These are phyloP conservation scores for Sarcophaga carnaria DNA, from an alignment of 2,888 invertebrate species.

Conservation along the genomic window DNA sequence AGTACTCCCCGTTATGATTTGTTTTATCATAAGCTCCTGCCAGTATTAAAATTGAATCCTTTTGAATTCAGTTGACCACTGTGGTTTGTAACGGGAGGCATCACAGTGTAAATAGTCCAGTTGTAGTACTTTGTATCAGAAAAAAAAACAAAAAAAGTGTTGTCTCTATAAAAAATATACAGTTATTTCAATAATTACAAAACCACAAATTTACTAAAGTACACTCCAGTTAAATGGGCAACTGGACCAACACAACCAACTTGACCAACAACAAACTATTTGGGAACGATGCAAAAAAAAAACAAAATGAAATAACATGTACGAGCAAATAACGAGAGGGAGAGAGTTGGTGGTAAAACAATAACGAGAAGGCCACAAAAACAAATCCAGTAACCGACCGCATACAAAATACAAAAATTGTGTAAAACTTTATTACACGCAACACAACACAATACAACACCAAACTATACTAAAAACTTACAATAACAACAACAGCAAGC, in stretches of 20 bases:
- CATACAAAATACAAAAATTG: slow-evolving; percentile 64
- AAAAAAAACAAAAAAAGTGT: neutral
- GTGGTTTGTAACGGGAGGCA: neutral
- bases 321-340: neutral
- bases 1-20: neutral
- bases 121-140: slow-evolving; percentile 1
- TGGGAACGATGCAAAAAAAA: slow-evolving; percentile 15
- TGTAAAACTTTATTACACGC: slow-evolving; percentile 61
- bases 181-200: slow-evolving; percentile 81
- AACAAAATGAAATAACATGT: slow-evolving; percentile 17
- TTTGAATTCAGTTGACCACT: neutral
- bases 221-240: slow-evolving; percentile 65
- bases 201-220: slow-evolving; percentile 80
- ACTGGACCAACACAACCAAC: slow-evolving; percentile 55
- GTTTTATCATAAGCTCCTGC: neutral
- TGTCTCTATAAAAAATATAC: slow-evolving; percentile 42
- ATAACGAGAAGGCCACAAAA: slow-evolving; percentile 68
- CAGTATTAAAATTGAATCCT: slow-evolving; percentile 31
- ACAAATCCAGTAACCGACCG: slow-evolving; percentile 63
- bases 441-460: slow-evolving; percentile 13
- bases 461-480: slow-evolving; percentile 8
- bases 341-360: slow-evolving; percentile 42
- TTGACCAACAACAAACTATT: slow-evolving; percentile 60
- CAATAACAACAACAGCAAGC: too few relatives aligned
- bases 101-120: slow-evolving; percentile 1